Evolutionary conservation across 2,888 invertebrate genomes (phyloP), one percentile per base, ranked within the genome.

Genomic region (Sarcophaga rosellei): DNA sequence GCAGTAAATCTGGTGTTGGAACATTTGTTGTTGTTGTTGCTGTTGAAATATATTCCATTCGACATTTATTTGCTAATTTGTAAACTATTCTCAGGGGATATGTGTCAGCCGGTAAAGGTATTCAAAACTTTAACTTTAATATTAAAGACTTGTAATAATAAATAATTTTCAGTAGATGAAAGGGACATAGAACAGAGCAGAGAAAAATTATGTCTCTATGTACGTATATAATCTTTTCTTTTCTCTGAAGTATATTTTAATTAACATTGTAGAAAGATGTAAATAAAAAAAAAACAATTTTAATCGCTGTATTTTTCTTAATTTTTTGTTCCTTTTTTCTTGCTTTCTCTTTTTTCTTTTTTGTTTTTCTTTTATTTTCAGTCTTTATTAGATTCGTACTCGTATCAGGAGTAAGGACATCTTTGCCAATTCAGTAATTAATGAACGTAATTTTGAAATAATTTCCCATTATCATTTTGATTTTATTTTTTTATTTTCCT

Each of bases 351-450:
- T 17, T 45, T 35, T 65, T 53, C 0, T 25, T 25, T 70, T 70
- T n/a, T n/a, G 59, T 47, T 62, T 74, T 23, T 35, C 75, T 44
- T 21, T 35, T 35, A 17, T n/a, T 63, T 59, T 62, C 68, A 6
- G 5, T 74, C 72, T 63, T 35, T 70, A 11, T 62, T 57, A 44
- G 66, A 76, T 17, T 17, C 4, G 53, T 53, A 17, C 17, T 53
- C 53, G 17, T 17, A 15, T 53, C 53, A 17, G 17, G 12, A 53
- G 53, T 47, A 47, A 63, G 6, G 5, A 35, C 69, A 53, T 79
- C 35, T 72, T 68, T 70, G 80, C 57, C 68, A 86, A 82, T 80
- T 68, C 80, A 80, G 45, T 76, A 86, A 86, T 86, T 86, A 82
- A 72, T 75, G 79, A 77, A 68, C 45, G 79, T 68, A 75, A 76